Evolutionary conservation across 2,113 vertebrate species (phyloP), one percentile per base, ranked within the genome.

Genomic region (Campylomormyrus numenius): DNA sequence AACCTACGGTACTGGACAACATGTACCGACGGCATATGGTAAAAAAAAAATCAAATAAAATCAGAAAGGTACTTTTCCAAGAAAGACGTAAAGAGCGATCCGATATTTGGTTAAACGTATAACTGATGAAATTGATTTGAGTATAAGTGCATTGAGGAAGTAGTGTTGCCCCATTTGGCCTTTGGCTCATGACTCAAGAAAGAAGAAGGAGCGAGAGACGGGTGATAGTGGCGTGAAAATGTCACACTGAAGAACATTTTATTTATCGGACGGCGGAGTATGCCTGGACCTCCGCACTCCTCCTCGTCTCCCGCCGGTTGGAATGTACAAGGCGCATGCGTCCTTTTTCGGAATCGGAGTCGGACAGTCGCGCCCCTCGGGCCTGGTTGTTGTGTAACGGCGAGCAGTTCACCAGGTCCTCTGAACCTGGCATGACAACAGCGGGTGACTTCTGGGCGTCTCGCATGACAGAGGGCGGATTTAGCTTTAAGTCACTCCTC

Each of bases 241-340:
- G 74, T 77, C 31, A 3, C 13, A 8, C 31, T 19, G 31, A 77
- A 77, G 31, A 42, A 77, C 66, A 19, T 24, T 6, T 84, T 85
- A n/a, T 45, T 42, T 42, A 15, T 3, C 15, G 1, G 19, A 46
- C 11, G 80, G 35, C 17, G 21, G 17, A 48, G 13, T 45, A 17
- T 83, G 77, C 4, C 11, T 45, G 5, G 17, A 1, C 3, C 11
- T 21, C 84, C 24, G 13, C 1, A 3, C 3, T 86, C n/a, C 84
- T 5, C 10, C 0, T n/a, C 13, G 19, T 27, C n/a, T 19, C 35
- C 10, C 0, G 19, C 19, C n/a, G 9, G 45, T 3, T 4, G 21
- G 46, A 11, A 48, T 27, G 45, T 48, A 10, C 39, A 46, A 49
- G 48, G 15, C 84, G 10, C 46, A 5, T 11, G 10, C 2, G 21